Evolutionary conservation across 1,140 invertebrate genomes (phyloP), one percentile per base, ranked within the genome.

Genomic region (Hycleus phaleratus): DNA sequence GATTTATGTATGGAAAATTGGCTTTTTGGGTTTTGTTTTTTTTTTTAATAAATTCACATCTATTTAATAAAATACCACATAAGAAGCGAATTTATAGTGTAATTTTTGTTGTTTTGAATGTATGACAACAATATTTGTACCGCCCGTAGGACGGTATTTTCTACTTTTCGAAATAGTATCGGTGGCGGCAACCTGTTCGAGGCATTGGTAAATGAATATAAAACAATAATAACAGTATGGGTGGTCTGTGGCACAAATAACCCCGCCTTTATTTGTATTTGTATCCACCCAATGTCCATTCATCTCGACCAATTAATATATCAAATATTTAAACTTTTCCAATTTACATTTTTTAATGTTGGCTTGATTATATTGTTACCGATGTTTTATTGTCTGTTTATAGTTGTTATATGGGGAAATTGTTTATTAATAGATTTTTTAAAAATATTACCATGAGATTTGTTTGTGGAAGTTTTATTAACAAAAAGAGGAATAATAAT

Each of bases 191-290:
- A 49, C 56, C 56, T 57, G 56, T 49, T 50, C 44, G 44, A 55
- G 32, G 52, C 18, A 55, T 53, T 45, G 44, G 49, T 58, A 58
- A 53, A 58, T 58, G 57, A 53, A 53, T 53, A 53, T 58, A 53
- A 58, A 58, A 58, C 57, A 46, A 58, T 58, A 58, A 58, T 58
- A 58, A 58, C 57, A 43, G 57, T 58, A 58, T 58, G 57, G 57
- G 57, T 58, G 57, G 57, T 58, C 57, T 58, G 57, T 47, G 55
- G 57, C 50, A 53, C 60, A 62, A 62, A 62, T 62, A 62, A 62
- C 60, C 57, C 60, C 60, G 60, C 60, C 60, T 62, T 56, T 62
- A 62, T 62, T 62, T 62, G 60, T 62, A 62, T 59, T 42, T 62
- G 56, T 55, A 62, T 53, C 60, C 60, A 62, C 60, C 60, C 60